Base-by-base conservation (phyloP, 2,113 vertebrate genomes). In the Hystrix brachyura region DNA sequence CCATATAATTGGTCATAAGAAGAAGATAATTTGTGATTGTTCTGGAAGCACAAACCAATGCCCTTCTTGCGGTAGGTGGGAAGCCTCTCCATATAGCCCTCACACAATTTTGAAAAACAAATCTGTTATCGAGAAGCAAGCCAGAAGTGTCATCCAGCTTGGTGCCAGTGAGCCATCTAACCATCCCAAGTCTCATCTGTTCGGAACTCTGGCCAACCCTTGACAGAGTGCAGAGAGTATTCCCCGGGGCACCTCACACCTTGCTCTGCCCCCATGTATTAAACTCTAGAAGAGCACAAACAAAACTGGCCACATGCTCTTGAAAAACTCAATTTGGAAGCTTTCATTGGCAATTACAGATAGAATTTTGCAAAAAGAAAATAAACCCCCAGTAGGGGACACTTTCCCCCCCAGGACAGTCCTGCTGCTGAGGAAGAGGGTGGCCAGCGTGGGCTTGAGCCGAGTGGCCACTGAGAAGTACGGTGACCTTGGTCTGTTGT, bases 201-300 rank as follows among this genome's bases (percentile, higher is more conserved):
- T 87, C n/a, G 65, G 83, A 89, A 59, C 55, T 46, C 71, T 11
- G 27, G 91, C 93, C 96, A 82, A 21, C 32, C 29, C 64, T 94
- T 57, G 32, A 91, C 65, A 78, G 60, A 18, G 18, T 7, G 29
- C 78, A 7, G 48, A 69, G 43, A n/a, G 0, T 51, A 17, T 53
- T 72, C 78, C 69, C 59, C 18, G 5, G 25, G 95, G 71, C 12
- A 3, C 69, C 76, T 38, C 81, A 65, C 29, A 65, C 74, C 81
- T 69, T 38, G 53, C 62, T 79, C 64, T 69, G 17, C 80, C 46
- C 14, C 74, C 1, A 0, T 48, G 2, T 60, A 55, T 88, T 46
- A 76, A 46, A 65, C 76, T 59, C n/a, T 38, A 51, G 48, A 78
- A 53, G 51, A 34, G 1, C 13, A 48, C 57, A 74, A 21, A 81